Conservation (phyloP, 2,113 vertebrate genomes). For the Ctenomys sociabilis region DNA sequence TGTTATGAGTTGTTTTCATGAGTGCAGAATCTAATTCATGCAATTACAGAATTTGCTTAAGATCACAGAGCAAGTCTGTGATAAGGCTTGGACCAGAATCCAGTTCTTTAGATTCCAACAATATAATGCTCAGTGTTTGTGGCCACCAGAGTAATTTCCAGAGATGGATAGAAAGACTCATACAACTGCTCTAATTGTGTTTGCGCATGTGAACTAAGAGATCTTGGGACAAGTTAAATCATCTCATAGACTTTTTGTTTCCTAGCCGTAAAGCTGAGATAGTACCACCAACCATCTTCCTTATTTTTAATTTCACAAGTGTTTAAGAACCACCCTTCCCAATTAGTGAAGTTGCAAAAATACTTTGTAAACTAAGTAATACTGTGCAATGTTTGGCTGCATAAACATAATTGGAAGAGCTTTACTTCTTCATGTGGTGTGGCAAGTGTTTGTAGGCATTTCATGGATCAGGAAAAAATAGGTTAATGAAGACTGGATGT, state of each 20-base stretch:
- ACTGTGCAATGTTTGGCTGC: neutral
- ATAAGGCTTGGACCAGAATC: neutral
- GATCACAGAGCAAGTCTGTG: neutral
- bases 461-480: neutral
- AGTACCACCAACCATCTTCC: neutral
- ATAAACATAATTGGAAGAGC: neutral
- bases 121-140: neutral
- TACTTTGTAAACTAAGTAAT: neutral
- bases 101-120: neutral
- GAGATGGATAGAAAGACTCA: neutral
- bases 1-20: neutral
- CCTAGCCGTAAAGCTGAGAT: neutral
- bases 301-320: slow-evolving; percentile 33
- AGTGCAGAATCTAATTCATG: neutral
- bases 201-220: neutral
- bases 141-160: neutral
- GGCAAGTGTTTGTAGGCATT: neutral
- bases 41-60: neutral
- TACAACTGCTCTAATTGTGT: neutral
- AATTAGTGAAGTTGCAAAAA: neutral
- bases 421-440: neutral
- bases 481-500: neutral
- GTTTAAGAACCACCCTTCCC: neutral
- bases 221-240: neutral
- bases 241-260: slow-evolving; percentile 1